A percentile compares a stretch with the other conserved stretches of the same genome.
phyloP scores from a whole-genome alignment of 2,113 vertebrate species.

The Lepus americanus region DNA sequence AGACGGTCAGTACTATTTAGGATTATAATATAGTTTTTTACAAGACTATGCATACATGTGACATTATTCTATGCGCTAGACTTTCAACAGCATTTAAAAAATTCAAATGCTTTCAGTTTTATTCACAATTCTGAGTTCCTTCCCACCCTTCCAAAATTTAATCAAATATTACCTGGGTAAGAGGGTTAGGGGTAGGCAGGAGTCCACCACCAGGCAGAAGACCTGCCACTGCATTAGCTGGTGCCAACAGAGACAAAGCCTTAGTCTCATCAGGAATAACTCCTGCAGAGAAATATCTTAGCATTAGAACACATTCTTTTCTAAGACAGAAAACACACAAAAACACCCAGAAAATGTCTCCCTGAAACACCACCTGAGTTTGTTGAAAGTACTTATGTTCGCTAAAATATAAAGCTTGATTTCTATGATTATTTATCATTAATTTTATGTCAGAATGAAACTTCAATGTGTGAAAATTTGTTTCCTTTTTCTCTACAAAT shows the following conservation, averaged over 20 bases:
- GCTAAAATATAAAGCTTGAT: slow-evolving; percentile 92
- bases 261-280: slow-evolving; percentile 99
- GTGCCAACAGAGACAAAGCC: slow-evolving; percentile 99
- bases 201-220: slow-evolving; percentile 99
- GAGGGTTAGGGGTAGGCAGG: slow-evolving; percentile 97
- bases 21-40: background rate
- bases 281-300: slow-evolving; percentile 94
- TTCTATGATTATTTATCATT: slow-evolving; percentile 93
- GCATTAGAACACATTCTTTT: slow-evolving; percentile 88
- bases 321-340: slow-evolving; percentile 92
- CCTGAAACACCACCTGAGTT: slow-evolving; percentile 93
- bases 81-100: background rate
- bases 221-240: slow-evolving; percentile 99
- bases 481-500: slow-evolving; percentile 93
- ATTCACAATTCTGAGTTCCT: background rate
- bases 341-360: slow-evolving; percentile 93
- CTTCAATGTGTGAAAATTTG: slow-evolving; percentile 91
- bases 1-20: background rate
- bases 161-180: slow-evolving; percentile 90
- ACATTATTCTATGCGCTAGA: background rate
- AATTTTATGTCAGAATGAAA: slow-evolving; percentile 91
- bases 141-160: background rate
- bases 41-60: background rate
- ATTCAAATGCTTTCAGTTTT: background rate
- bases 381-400: slow-evolving; percentile 92